Percentiles rank a stretch among this genome's conserved stretches.
phyloP scores from a whole-genome alignment of 1,140 invertebrate genomes.

The Himalopsyche phryganea region DNA sequence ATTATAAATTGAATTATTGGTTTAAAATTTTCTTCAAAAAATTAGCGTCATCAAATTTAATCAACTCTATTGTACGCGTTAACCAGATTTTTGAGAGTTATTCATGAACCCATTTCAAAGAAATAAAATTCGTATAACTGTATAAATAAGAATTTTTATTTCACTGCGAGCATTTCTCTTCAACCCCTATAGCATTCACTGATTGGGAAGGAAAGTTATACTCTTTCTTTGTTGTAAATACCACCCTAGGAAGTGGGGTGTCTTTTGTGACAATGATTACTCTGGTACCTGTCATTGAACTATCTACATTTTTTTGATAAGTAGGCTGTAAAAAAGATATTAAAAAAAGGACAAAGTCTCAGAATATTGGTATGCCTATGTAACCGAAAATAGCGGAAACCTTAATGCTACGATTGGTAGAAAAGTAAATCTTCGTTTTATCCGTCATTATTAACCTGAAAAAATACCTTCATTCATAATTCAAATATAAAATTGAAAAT shows the following conservation, averaged over 20 bases:
- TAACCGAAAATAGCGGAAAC: slow-evolving; percentile 13
- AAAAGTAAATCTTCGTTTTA: slow-evolving; percentile 25
- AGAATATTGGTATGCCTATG: slow-evolving; percentile 29
- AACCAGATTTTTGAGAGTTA: too few relatives aligned
- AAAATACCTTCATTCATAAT: too few relatives aligned
- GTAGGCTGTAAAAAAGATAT: slow-evolving; percentile 23
- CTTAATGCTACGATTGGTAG: slow-evolving; percentile 31
- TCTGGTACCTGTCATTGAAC: slow-evolving; percentile 33
- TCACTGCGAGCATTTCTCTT: not conserved
- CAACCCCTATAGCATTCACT: slow-evolving; percentile 18
- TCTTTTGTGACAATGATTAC: slow-evolving; percentile 34
- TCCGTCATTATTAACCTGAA: too few relatives aligned
- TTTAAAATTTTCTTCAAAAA: too few relatives aligned
- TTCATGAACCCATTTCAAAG: too few relatives aligned
- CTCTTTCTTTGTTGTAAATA: slow-evolving; percentile 24
- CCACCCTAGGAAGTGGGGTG: slow-evolving; percentile 10
- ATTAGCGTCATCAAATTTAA: too few relatives aligned
- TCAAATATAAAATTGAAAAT: too few relatives aligned
- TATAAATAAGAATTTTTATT: too few relatives aligned
- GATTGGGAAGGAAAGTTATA: slow-evolving; percentile 23
- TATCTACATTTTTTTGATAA: slow-evolving; percentile 24
- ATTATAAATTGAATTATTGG: too few relatives aligned
- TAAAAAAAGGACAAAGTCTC: slow-evolving; percentile 31
- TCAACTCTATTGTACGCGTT: too few relatives aligned
- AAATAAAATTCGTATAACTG: too few relatives aligned